Evolutionary conservation across 2,113 vertebrate genomes (phyloP), one percentile per base, ranked within the genome.

Genomic region (Oreochromis niloticus): DNA sequence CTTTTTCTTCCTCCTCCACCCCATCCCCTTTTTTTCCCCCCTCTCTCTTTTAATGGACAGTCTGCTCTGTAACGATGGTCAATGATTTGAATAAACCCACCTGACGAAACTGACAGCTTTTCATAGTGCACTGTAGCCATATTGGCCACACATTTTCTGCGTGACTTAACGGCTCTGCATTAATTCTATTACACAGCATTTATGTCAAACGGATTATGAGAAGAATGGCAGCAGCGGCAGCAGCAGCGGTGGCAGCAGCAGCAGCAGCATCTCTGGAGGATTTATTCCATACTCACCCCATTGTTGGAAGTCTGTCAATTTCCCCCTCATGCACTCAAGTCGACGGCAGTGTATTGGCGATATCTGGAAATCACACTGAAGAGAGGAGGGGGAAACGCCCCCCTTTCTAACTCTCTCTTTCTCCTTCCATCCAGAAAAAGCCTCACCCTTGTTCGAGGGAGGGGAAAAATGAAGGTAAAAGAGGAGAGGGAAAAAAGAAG

Each of bases 291-390:
- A 95, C 96, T 95, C 95, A 96, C 96, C 92, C 63, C 85, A 85
- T 94, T 90, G 94, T 92, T 92, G 92, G 91, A 95, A 94, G 94
- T 94, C 94, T 89, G 92, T 93, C 92, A 92, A 80, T 90, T 86
- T 88, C 88, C 87, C 90, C 84, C 87, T 85, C 87, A 79, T 68
- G 92, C 82, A 43, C 92, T 90, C 85, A 90, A 89, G 87, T 80
- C 92, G 94, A 93, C 91, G 91, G 75, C 90, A 59, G 91, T 57
- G 90, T 80, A 85, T 92, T 89, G 91, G 89, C 83, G 89, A 91
- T 92, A 95, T 94, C 83, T 95, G 94, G 94, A 93, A 95, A 94
- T 94, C 94, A 93, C 91, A 92, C 57, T 79, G 89, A 81, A 43
- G 66, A 84, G 57, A 78, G 50, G 55, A 43, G 14, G 14, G 11